These are phyloP conservation scores for Mythimna lalbum DNA, from an alignment of 2,888 invertebrate genomes.

Conservation along the genomic window DNA sequence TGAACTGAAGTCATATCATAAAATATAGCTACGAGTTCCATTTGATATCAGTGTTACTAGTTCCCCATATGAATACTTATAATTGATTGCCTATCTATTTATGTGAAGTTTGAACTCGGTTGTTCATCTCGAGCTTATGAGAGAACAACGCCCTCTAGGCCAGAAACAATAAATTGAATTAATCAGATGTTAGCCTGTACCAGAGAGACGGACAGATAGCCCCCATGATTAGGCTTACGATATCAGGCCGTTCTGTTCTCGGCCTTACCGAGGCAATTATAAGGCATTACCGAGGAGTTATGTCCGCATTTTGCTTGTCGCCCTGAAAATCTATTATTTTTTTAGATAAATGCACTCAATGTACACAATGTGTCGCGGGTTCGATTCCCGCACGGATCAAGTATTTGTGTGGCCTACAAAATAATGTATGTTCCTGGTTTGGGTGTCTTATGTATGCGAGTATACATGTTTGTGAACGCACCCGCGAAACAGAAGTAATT, in stretches of 20 bases:
- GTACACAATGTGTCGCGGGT: too few species aligned
- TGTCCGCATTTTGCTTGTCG: not conserved
- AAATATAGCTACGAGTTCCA: not conserved
- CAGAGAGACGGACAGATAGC: not conserved
- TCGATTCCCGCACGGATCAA: too few species aligned
- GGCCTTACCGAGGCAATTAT: not conserved
- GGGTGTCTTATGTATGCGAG: too few species aligned
- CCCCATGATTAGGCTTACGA: not conserved
- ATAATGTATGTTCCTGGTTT: too few species aligned
- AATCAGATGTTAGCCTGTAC: not conserved
- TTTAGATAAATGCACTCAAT: not conserved
- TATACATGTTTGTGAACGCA: too few species aligned
- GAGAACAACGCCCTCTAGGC: not conserved
- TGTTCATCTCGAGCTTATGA: not conserved
- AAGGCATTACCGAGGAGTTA: not conserved
- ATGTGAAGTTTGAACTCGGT: too few species aligned
- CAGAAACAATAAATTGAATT: not conserved
- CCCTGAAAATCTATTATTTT: not conserved
- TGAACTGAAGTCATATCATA: not conserved
- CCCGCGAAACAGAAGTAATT: too few species aligned
- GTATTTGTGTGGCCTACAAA: too few species aligned
- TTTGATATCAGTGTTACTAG: not conserved
- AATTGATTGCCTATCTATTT: not conserved
- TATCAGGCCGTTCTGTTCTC: not conserved
- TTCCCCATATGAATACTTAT: not conserved